Evolutionary conservation across 2,888 invertebrate species (phyloP), one percentile per base, ranked within the genome.

Genomic region (Leptopilina myrica): DNA sequence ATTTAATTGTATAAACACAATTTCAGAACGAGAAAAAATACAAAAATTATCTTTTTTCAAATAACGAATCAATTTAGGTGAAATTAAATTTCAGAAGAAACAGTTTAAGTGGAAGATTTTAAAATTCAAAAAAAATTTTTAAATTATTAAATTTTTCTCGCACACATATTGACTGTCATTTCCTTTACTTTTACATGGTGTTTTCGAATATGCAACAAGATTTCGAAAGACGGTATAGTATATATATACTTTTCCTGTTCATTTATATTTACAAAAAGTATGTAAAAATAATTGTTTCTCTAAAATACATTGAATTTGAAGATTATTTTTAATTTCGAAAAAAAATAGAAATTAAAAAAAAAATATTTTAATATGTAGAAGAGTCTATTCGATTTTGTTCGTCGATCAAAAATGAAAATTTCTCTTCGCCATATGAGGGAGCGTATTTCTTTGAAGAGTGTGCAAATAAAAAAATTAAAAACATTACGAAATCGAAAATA

Each of bases 171-270:
- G 6, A 85, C 79, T 64, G 66, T 65, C 11, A 76, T 89, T 26
- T 85, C 82, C 64, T 76, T 84, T 26, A 85, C 87, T 64, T 89
- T 87, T 73, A 79, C 86, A 20, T 87, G 87, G 85, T 87, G 86
- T 56, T 84, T 82, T 64, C 82, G 81, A 49, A 78, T 84, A 66
- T 85, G 84, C 79, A 79, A 75, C 59, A 80, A 77, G 62, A 82
- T 85, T 40, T 82, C 84, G 73, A 78, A 82, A 49, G 79, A 86
- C 77, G 84, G 85, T 84, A 84, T 53, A 8, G 4, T 14, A 26
- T 20, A 7, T 2, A n/a, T 56, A 2, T 20, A 7, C 7, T 43
- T 6, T 8, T 43, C 4, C 7, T 53, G 12, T 49, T 20, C 0
- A 12, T 49, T n/a, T n/a, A n/a, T 49, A 9, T 20, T 5, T 4